Conservation (phyloP, 2,888 invertebrate genomes). For the Lapara coniferarum region DNA sequence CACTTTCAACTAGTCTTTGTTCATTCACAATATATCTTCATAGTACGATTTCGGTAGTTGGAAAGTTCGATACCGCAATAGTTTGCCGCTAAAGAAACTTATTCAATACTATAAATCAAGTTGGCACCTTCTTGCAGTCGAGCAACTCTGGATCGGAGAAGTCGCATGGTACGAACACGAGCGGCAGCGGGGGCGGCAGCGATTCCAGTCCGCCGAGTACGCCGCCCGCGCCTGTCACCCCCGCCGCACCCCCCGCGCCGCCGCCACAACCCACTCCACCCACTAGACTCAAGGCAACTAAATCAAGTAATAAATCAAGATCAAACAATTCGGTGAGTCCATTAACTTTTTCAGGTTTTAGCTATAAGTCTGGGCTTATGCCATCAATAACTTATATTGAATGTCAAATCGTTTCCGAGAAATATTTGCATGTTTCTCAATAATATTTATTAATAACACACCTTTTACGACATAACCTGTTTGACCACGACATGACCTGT, state of each 20-base stretch:
- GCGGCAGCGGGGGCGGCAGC: constrained; percentile 58
- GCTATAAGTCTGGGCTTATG: not conserved
- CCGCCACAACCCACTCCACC: constrained; percentile 70
- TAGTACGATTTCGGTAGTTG: constrained; percentile 37
- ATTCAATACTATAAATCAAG: constrained; percentile 44
- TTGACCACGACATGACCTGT: no score
- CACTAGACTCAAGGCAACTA: constrained; percentile 61
- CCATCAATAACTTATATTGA: no score
- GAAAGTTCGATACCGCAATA: constrained; percentile 42
- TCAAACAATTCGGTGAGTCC: constrained; percentile 9
- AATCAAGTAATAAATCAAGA: constrained; percentile 37
- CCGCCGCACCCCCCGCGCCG: constrained; percentile 55
- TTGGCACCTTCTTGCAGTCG: constrained; percentile 55
- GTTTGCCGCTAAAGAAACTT: constrained; percentile 42
- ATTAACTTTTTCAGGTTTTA: not conserved
- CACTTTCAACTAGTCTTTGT: constrained; percentile 26
- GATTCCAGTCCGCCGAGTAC: constrained; percentile 74
- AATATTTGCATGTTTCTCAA: no score
- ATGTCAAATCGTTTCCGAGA: no score
- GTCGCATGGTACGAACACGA: constrained; percentile 53
- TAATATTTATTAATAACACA: no score
- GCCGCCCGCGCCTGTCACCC: constrained; percentile 67
- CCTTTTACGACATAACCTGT: no score
- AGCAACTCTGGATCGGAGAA: constrained; percentile 70
- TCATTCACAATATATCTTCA: constrained; percentile 41